Evolutionary conservation across 1,140 invertebrate genomes (phyloP).

Genomic region (Asobara japonica): DNA sequence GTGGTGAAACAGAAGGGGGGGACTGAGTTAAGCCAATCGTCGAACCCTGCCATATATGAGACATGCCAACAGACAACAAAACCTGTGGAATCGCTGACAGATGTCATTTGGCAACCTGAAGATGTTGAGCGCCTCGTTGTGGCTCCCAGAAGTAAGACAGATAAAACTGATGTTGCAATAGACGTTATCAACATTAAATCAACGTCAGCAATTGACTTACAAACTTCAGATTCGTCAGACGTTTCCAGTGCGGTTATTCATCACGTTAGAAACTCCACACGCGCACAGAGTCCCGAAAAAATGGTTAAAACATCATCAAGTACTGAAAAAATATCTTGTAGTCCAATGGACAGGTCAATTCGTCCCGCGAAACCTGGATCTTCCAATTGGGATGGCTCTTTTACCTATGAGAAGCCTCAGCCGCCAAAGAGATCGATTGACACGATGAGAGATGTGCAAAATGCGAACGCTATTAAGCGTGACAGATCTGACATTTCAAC

Average conservation of each 20-base stretch:
- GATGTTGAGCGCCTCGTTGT: conserved; percentile 1
- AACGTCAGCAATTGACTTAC: conserved; percentile 20
- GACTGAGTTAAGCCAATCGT: no score
- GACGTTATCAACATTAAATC: conserved; percentile 25
- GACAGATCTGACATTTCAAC: conserved; percentile 12
- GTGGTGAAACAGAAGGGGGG: no score
- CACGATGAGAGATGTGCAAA: not conserved
- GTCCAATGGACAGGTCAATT: conserved; percentile 28
- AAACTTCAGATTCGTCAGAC: conserved; percentile 23
- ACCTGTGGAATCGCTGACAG: not conserved
- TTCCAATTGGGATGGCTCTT: conserved; percentile 38
- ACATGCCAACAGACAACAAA: conserved; percentile 20
- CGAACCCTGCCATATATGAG: no score
- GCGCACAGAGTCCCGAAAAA: conserved; percentile 11
- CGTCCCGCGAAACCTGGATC: conserved; percentile 24
- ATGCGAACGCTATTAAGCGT: not conserved
- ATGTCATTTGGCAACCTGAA: not conserved
- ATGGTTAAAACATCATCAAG: conserved; percentile 30
- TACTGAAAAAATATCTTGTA: conserved; percentile 33
- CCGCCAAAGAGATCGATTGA: conserved; percentile 2
- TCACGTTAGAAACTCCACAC: conserved; percentile 18
- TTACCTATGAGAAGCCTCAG: conserved; percentile 17
- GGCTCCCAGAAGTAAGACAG: not conserved
- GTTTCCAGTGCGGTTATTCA: conserved; percentile 26
- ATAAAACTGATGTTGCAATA: not conserved